Evolutionary conservation across 2,888 invertebrate genomes (phyloP), one percentile per base, ranked within the genome.

Genomic region (Drosophila birchii): DNA sequence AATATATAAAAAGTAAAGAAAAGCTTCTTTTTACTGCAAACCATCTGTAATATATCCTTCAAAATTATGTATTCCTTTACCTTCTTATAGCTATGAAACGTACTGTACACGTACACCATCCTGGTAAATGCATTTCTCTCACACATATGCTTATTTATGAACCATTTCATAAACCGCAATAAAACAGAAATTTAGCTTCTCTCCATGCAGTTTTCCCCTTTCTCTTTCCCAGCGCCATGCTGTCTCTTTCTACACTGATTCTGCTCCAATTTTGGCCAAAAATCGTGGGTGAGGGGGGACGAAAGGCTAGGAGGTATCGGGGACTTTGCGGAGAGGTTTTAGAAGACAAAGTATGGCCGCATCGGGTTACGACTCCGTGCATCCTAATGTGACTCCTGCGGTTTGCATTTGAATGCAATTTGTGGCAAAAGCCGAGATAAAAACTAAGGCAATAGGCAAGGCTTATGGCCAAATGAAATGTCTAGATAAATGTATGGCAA

Each of bases 351-450:
- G 72, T 81, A 81, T 78, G 78, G 73, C 71, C 70, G 66, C 79
- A 76, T 54, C 61, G 63, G 81, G 73, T 69, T 79, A 69, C 69
- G 72, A 80, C 72, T 74, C 72, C 53, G 47, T 55, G 73, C 75
- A 74, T 74, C 67, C 81, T 81, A 75, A 64, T 79, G 79, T 71
- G 81, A 80, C 86, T 82, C 79, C 68, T 82, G 82, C 60, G 86
- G 86, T 74, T 86, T 76, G 72, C 82, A 81, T 83, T 83, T 67
- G 87, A 81, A 84, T 84, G 87, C 87, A 76, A 84, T 83, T 83
- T 86, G 86, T 61, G 81, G 76, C 54, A 38, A 69, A 47, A 60
- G 56, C 84, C 74, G 67, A 81, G 84, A 83, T 86, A 73, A 78
- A 76, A 81, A 84, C 78, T 79, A 58, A 72, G 77, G 68, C 80